Evolutionary conservation across 2,113 vertebrate species (phyloP), one percentile per base, ranked within the genome.

Genomic region (Bambusicola thoracicus): DNA sequence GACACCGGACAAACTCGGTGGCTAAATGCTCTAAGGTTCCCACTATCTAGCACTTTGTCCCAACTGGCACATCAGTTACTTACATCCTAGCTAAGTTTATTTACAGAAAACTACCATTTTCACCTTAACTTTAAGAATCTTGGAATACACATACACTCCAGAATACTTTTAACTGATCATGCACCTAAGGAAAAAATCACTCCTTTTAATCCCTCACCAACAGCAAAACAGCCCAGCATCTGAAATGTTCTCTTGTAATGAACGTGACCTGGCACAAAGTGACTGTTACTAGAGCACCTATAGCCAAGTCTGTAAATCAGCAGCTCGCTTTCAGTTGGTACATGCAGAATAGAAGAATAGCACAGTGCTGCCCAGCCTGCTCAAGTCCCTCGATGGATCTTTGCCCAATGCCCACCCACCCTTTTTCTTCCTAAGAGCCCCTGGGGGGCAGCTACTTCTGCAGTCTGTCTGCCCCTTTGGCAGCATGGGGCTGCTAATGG

Each of bases 11-110:
- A 61, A 6, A 59, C 36, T 43, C 17, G 13, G 27, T 63, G 5
- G 12, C 34, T 46, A 3, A 0, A 1, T 48, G 10, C 7, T 84
- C 30, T 51, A 2, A 1, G 2, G n/a, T 40, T 6, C 34, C 48
- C 30, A 58, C 10, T 13, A 83, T 55, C 15, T 21, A 69, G 13
- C 2, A 69, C 17, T 67, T 48, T 24, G 19, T 72, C 29, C 32
- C 27, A 49, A 11, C 32, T 72, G 32, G 8, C 30, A 41, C 1
- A 13, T 34, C 32, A 77, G 11, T 29, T 85, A 41, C 34, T 56
- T 49, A 77, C 17, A 29, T 8, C 30, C 43, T 41, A 73, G 13
- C 19, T 43, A 73, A 29, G 21, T 44, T 65, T 67, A 59, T n/a
- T 92, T 76, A 77, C 0, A 1, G 55, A 66, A 91, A 93, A 15